Percentiles rank a stretch among this genome's conserved stretches.
These are phyloP conservation scores for Xiphophorus hellerii DNA, from an alignment of 2,113 vertebrate species.

Conservation along the genomic window DNA sequence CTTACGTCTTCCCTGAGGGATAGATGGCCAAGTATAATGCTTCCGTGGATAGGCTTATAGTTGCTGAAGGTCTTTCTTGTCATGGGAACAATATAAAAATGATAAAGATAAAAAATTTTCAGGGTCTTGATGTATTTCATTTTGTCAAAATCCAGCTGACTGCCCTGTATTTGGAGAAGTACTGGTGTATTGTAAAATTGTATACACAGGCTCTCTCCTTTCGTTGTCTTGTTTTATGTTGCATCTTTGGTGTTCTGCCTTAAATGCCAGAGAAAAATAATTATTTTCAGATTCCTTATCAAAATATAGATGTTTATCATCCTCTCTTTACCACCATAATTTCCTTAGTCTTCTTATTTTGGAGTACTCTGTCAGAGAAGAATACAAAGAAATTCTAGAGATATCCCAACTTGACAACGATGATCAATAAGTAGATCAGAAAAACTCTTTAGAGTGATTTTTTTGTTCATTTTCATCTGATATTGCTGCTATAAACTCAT, in stretches of 20 bases:
- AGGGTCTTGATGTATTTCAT: constrained; percentile 68
- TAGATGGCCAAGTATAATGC: constrained; percentile 68
- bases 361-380: neutral
- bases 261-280: constrained; percentile 30
- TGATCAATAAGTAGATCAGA: no score
- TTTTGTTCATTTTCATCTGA: neutral
- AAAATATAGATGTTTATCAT: constrained; percentile 10
- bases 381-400: no score
- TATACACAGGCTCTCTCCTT: constrained; percentile 47
- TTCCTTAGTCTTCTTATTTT: neutral
- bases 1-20: constrained; percentile 71
- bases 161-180: constrained; percentile 46
- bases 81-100: constrained; percentile 78
- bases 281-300: constrained; percentile 8
- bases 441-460: no score
- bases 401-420: no score
- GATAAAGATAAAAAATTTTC: constrained; percentile 65
- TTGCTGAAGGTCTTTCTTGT: constrained; percentile 77
- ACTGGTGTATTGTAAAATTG: constrained; percentile 52
- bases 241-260: constrained; percentile 35
- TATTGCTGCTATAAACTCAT: neutral
- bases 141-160: constrained; percentile 61
- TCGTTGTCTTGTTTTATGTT: constrained; percentile 59
- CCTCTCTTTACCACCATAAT: constrained; percentile 11
- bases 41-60: constrained; percentile 69